phyloP scores from a whole-genome alignment of 2,888 invertebrate species.

The Tipula helvola region DNA sequence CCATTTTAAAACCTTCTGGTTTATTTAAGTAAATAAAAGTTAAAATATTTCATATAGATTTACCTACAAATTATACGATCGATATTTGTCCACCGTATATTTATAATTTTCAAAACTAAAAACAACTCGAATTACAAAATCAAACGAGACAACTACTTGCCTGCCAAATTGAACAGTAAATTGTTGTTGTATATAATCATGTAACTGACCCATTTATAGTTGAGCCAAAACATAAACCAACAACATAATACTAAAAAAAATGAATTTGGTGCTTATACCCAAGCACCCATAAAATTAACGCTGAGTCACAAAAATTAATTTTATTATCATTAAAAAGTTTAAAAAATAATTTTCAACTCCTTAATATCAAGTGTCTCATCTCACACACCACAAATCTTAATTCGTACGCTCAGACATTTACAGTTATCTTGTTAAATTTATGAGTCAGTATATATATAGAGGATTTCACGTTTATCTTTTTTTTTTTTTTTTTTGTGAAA shows the following conservation, averaged over 20 bases:
- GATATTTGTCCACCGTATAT: no score
- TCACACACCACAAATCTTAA: not conserved
- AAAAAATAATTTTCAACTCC: not conserved
- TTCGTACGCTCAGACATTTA: not conserved
- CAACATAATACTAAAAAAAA: not conserved
- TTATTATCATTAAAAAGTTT: not conserved
- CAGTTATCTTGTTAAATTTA: not conserved
- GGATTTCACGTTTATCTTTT: not conserved
- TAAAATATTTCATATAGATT: no score
- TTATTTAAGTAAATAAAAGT: no score
- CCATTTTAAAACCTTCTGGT: no score
- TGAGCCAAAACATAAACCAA: not conserved
- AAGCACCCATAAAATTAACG: not conserved
- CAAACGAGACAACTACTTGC: no score
- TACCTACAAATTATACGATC: no score
- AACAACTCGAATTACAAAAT: no score
- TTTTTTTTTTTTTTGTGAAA: not conserved
- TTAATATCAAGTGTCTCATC: not conserved
- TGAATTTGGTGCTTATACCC: not conserved
- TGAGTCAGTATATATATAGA: not conserved
- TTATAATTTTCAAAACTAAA: no score
- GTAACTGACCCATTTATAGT: not conserved
- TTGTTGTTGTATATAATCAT: no score
- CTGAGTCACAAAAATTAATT: not conserved
- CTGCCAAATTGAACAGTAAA: no score